Percentiles rank a stretch among this genome's conserved stretches.
phyloP scores from a whole-genome alignment of 2,797 vertebrate species.

The Rhodeus uyekii region DNA sequence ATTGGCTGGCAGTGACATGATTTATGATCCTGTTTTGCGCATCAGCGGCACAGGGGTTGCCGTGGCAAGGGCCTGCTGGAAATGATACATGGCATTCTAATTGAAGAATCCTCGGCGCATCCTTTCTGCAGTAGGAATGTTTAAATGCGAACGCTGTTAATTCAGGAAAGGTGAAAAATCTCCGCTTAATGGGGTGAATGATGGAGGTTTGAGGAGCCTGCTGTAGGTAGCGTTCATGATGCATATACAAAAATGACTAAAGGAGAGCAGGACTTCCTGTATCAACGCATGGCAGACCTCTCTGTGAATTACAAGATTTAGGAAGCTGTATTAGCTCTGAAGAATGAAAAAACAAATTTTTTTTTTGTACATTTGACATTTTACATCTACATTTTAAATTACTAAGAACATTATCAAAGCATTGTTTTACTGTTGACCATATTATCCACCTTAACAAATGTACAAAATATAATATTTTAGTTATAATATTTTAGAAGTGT shows the following conservation, averaged over 20 bases:
- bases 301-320: slow-evolving; percentile 28
- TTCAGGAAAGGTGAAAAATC: slow-evolving; percentile 56
- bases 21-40: slow-evolving; percentile 58
- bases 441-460: not conserved
- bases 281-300: slow-evolving; percentile 16
- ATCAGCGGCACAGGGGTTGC: slow-evolving; percentile 48
- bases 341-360: not conserved
- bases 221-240: slow-evolving; percentile 39
- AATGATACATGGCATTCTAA: slow-evolving; percentile 63
- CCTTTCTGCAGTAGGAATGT: slow-evolving; percentile 55
- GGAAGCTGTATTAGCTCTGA: slow-evolving; percentile 8
- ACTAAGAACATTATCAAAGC: not conserved
- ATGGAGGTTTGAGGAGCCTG: slow-evolving; percentile 44
- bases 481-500: no score
- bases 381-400: no score
- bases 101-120: slow-evolving; percentile 56
- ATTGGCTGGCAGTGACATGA: slow-evolving; percentile 62
- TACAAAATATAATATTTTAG: not conserved
- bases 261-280: not conserved
- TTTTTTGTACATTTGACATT: no score
- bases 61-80: slow-evolving; percentile 47
- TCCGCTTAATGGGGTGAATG: slow-evolving; percentile 47
- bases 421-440: not conserved
- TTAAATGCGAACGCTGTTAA: slow-evolving; percentile 59
- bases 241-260: slow-evolving; percentile 42